phyloP scores from a whole-genome alignment of 2,797 vertebrate genomes.

The Lophotriccus pileatus region DNA sequence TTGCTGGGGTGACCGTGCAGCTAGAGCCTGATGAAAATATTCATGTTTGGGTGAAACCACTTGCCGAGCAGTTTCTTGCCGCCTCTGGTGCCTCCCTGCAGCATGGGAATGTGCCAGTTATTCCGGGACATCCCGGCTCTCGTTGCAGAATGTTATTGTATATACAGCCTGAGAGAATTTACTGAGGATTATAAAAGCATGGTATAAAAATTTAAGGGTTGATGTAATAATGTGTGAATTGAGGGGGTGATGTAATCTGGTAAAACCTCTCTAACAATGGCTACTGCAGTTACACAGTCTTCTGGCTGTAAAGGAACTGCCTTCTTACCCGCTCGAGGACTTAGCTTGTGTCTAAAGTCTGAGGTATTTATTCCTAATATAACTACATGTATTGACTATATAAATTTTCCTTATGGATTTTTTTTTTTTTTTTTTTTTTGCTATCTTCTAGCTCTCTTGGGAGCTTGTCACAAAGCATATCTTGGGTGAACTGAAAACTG shows the following conservation, averaged over 20 bases:
- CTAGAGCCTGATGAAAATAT: neutral
- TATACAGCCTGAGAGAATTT: neutral
- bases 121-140: neutral
- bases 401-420: neutral
- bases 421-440: neutral
- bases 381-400: neutral
- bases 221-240: neutral
- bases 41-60: rapidly evolving
- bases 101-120: neutral
- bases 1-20: neutral
- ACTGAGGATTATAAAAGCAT: neutral
- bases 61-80: neutral
- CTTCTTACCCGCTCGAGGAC: neutral
- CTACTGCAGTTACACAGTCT: neutral
- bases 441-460: rapidly evolving
- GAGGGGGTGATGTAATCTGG: neutral
- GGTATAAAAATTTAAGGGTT: neutral
- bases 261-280: neutral
- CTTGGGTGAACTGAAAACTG: neutral
- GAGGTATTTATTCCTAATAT: neutral
- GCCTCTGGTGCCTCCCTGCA: neutral
- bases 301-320: neutral
- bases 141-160: neutral
- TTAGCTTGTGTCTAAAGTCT: neutral
- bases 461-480: neutral